Base-by-base conservation (phyloP, 2,797 vertebrate genomes). In the Serranus cabrilla region DNA sequence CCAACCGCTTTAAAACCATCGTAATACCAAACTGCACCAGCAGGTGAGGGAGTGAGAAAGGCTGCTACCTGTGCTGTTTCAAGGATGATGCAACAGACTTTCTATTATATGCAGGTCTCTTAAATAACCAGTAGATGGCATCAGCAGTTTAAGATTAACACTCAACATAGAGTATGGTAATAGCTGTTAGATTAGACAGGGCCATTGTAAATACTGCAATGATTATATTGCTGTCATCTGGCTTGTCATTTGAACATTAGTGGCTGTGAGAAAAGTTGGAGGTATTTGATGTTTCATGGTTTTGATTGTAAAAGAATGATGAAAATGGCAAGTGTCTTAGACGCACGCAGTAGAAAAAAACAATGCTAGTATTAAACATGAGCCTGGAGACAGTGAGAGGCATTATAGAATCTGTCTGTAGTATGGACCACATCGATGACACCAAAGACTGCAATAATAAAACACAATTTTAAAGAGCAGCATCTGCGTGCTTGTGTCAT, bases 101-200 rank as follows among this genome's bases (percentile, higher is more conserved):
- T 80, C 34, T 57, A 34, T 61, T 17, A 55, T 47, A 54, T 91
- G 92, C 77, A 90, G 64, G 31, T 90, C 86, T 84, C 59, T 49
- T 59, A 31, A 74, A 78, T 71, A 27, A 74, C 92, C 93, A 92
- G 89, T 90, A 94, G 93, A 93, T 94, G 93, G 91, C 90, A 86
- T 76, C 81, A 89, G 77, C 57, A 87, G 74, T 85, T 91, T 80
- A 91, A 76, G 58, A 88, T 85, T 87, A 82, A 68, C 66, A 82
- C 57, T 74, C 37, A 64, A 21, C 65, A 60, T 2, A 43, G 11
- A 59, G 59, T 27, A 2, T 39, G 54, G 37, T 31, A 69, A 34
- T 17, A 68, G 51, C 37, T 39, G 18, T 64, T 55, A 4, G 25
- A 71, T 73, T 13, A 71, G 45, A 68, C 23, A 65, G 57, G 42